These are phyloP conservation scores for Theropithecus gelada DNA, from an alignment of 2,113 vertebrate species.

Conservation along the genomic window DNA sequence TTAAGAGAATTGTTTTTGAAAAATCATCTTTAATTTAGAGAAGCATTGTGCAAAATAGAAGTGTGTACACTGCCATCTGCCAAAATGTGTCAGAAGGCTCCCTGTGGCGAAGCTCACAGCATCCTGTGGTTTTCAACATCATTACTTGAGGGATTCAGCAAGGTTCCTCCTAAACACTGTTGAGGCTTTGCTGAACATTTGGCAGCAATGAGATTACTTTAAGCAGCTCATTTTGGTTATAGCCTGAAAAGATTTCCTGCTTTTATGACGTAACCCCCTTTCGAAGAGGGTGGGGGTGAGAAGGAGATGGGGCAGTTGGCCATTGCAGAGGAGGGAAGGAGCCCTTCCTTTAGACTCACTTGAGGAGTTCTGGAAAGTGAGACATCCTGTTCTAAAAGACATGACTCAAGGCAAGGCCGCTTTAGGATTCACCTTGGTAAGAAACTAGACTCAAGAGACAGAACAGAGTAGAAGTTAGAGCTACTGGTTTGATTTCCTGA, in stretches of 20 bases:
- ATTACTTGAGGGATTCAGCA: constrained; percentile 37
- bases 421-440: not conserved
- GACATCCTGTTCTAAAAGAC: not conserved
- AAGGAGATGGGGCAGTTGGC: not conserved
- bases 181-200: constrained; percentile 44
- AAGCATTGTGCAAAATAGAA: constrained; percentile 66
- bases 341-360: not conserved
- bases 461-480: not conserved
- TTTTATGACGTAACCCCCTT: not conserved
- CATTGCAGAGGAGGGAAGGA: not conserved
- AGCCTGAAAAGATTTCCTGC: constrained; percentile 57
- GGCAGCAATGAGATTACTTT: constrained; percentile 48
- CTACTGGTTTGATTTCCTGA: not conserved
- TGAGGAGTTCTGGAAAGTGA: not conserved
- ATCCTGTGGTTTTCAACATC: constrained; percentile 47
- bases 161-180: constrained; percentile 59
- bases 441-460: not conserved
- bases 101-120: not conserved
- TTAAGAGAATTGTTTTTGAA: constrained; percentile 65
- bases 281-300: not conserved
- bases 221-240: constrained; percentile 64
- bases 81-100: constrained; percentile 60
- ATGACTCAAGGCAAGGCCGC: not conserved
- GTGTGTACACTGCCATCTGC: constrained; percentile 62
- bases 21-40: constrained; percentile 74